Evolutionary conservation across 2,797 vertebrate species (phyloP), one percentile per base, ranked within the genome.

Genomic region (Cephalopachus bancanus): DNA sequence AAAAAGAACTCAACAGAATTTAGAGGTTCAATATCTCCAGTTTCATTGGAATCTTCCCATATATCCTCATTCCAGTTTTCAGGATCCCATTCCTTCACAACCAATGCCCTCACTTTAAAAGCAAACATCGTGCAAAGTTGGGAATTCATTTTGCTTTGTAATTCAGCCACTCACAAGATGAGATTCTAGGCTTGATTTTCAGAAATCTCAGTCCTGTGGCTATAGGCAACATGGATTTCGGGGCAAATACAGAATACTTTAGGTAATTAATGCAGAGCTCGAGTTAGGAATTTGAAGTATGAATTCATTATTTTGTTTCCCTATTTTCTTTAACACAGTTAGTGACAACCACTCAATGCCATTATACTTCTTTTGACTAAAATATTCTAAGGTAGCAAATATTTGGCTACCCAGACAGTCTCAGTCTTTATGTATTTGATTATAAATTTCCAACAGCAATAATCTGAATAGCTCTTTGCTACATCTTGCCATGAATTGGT

Each of bases 321-420:
- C 33, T 22, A 37, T 17, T 60, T 60, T 53, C 74, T 65, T 81
- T 44, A 55, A 30, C 67, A 65, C 22, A 92, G 51, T 81, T 17
- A 89, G 53, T n/a, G 75, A 33, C 22, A 60, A 69, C 37, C n/a
- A 60, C 12, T 9, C 15, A 76, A 78, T 49, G 19, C 7, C 37
- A 55, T 92, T 53, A 12, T 26, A 49, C 17, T 60, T 14, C 10
- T 85, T 75, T 80, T 90, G 53, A 90, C 75, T 80, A 51, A 85
- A 89, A 75, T 84, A 2, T 51, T 33, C 80, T 94, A 60, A 89
- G 33, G 14, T 30, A 81, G 90, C 51, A 89, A 85, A 62, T 62
- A 60, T 86, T 44, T 90, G 55, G 16, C 22, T 49, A 57, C n/a
- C 5, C 8, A 75, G 37, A 85, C 28, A 69, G 59, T 44, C 16